These are phyloP conservation scores for Aurelia aurita complex sp. Pacific DNA, from an alignment of 30 jellyfish, hydroid and myxozoan species.

Conservation along the genomic window DNA sequence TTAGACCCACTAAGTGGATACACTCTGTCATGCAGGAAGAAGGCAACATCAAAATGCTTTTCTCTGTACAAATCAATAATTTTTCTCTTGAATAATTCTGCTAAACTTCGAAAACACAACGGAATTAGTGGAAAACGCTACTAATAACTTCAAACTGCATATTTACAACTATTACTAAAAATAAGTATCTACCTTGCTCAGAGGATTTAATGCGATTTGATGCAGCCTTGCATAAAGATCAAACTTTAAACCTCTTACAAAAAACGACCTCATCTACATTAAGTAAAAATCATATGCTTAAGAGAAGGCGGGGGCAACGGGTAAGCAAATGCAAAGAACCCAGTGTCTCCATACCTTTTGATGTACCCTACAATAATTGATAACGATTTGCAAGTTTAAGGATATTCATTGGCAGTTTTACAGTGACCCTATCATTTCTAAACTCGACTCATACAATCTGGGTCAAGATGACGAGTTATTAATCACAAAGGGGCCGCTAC, in stretches of 20 bases:
- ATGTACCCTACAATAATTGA: too few species aligned
- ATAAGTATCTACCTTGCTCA: background rate
- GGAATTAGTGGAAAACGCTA: background rate
- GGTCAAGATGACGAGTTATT: too few species aligned
- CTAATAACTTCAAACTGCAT: background rate
- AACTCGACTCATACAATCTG: too few species aligned
- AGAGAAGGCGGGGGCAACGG: too few species aligned
- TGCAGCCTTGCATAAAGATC: background rate
- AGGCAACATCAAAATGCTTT: background rate
- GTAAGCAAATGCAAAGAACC: too few species aligned
- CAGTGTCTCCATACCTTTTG: too few species aligned
- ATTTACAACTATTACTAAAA: constrained; percentile 1
- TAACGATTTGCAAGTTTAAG: too few species aligned
- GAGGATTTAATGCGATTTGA: background rate
- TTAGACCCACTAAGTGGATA: background rate
- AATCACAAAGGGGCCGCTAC: too few species aligned
- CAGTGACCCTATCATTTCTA: too few species aligned
- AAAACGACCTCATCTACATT: too few species aligned
- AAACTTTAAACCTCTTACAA: background rate
- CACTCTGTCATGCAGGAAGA: background rate
- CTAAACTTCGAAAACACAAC: constrained; percentile 9
- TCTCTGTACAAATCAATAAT: background rate
- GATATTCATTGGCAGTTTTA: too few species aligned
- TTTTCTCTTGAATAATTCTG: background rate
- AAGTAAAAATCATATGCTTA: too few species aligned